Evolutionary conservation across 2,888 invertebrate species (phyloP).

Genomic region (Asteroscopus sphinx): DNA sequence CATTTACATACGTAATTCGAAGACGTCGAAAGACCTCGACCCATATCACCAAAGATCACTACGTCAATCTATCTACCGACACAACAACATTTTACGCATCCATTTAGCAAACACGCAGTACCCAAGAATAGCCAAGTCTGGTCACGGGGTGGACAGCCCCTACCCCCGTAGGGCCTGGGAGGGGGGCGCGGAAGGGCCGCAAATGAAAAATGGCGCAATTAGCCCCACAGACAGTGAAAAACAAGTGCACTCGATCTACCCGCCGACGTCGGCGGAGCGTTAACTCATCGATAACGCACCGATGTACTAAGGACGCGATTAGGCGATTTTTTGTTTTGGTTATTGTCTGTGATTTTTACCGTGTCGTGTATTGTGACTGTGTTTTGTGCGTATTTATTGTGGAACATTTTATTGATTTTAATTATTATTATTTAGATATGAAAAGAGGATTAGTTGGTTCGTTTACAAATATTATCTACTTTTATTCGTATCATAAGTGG

Average conservation of each 20-base stretch:
- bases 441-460: too few relatives aligned
- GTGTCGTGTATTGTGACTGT: too few relatives aligned
- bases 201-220: constrained; percentile 89
- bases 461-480: too few relatives aligned
- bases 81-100: constrained; percentile 59
- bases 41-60: constrained; percentile 10
- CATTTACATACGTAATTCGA: too few relatives aligned
- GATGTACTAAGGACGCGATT: constrained; percentile 62
- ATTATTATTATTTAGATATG: too few relatives aligned
- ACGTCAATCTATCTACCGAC: constrained; percentile 13
- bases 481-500: too few relatives aligned
- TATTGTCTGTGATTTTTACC: constrained; percentile 2
- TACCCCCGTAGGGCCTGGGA: constrained; percentile 46
- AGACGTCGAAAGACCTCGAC: too few relatives aligned
- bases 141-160: constrained; percentile 56
- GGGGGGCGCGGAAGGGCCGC: constrained; percentile 70
- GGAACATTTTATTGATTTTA: too few relatives aligned
- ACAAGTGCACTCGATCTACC: constrained; percentile 87
- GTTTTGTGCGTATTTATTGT: not conserved
- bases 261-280: constrained; percentile 66
- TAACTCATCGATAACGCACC: constrained; percentile 74
- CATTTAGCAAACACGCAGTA: constrained; percentile 71
- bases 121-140: constrained; percentile 69
- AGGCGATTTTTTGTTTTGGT: constrained; percentile 45
- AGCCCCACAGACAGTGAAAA: constrained; percentile 88